phyloP scores from a whole-genome alignment of 2,797 vertebrate genomes.

The Phalanger gymnotis region DNA sequence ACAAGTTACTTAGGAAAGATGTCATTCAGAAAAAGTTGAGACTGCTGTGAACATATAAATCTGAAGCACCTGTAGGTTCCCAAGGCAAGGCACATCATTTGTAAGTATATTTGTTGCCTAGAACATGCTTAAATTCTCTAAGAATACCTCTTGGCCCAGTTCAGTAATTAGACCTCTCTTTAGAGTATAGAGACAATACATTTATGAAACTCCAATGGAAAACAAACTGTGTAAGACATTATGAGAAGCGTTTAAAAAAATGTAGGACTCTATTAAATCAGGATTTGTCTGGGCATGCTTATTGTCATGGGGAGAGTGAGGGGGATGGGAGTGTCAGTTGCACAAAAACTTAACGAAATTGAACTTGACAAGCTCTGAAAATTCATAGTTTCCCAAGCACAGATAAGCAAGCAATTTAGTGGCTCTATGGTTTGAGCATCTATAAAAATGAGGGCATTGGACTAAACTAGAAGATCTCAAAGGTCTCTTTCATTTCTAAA shows the following conservation, averaged over 20 bases:
- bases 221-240: constrained; percentile 43
- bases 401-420: neutral
- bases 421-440: neutral
- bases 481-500: neutral
- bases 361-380: neutral
- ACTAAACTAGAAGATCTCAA: neutral
- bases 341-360: neutral
- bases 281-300: neutral
- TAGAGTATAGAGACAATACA: constrained; percentile 42
- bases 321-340: neutral
- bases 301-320: neutral
- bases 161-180: constrained; percentile 53
- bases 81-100: constrained; percentile 60
- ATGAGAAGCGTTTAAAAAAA: constrained; percentile 48
- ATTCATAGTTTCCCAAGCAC: neutral
- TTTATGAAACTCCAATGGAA: constrained; percentile 61
- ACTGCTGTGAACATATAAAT: constrained; percentile 61
- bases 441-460: neutral
- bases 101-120: constrained; percentile 47
- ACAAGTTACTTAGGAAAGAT: constrained; percentile 21
- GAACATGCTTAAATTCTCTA: constrained; percentile 55
- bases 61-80: constrained; percentile 61
- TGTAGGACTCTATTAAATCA: constrained; percentile 5
- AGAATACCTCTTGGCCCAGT: constrained; percentile 33
- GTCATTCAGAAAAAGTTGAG: constrained; percentile 33